Base-by-base conservation (phyloP, 2,797 vertebrate genomes). In the Tiaroga cobitis region DNA sequence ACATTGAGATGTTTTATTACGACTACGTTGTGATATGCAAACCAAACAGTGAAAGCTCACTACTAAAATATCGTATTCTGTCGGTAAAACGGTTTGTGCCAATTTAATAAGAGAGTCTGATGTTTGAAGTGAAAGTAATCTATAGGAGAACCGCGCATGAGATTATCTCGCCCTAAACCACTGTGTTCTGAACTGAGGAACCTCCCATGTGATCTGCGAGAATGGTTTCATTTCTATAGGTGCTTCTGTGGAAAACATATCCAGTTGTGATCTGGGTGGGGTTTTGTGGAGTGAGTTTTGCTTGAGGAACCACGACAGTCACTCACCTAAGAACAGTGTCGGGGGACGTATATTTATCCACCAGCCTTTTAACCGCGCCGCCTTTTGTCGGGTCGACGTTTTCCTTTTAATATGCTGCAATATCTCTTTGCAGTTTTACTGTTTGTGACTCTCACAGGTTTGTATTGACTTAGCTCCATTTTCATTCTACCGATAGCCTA, bases 381-480 rank as follows among this genome's bases (percentile, higher is more conserved):
- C 8, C 2, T 41, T 65, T 59, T 3, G 0, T 72, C 68, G 26
- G 24, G 13, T 56, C 67, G 43, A 80, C 13, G 63, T 0, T 24
- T 29, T 41, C 8, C 43, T 59, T 15, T 24, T 11, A 84, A 69
- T 16, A 84, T 84, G 82, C 34, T 4, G 37, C 24, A 29, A 0
- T 24, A 37, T 32, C 56, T 79, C 0, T 79, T 26, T 9, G 13
- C 65, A 10, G n/a, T 43, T 11, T 43, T 34, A 13, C 37, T 46
- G 34, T 41, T 59, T 43, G 5, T 24, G 34, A 79, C 1, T 32
- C 13, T 70, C 26, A 46, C 49, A 79, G 83, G 83, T 84, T 61
- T 49, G 82, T 83, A 26, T 4, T 11, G 4, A 26, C 11, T 37
- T 32, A 10, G n/a, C 41, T 51, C 4, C 2, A 3, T 67, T 39